Evolutionary conservation across 2,888 invertebrate genomes (phyloP), one percentile per base, ranked within the genome.

Genomic region (Eupeodes luniger): DNA sequence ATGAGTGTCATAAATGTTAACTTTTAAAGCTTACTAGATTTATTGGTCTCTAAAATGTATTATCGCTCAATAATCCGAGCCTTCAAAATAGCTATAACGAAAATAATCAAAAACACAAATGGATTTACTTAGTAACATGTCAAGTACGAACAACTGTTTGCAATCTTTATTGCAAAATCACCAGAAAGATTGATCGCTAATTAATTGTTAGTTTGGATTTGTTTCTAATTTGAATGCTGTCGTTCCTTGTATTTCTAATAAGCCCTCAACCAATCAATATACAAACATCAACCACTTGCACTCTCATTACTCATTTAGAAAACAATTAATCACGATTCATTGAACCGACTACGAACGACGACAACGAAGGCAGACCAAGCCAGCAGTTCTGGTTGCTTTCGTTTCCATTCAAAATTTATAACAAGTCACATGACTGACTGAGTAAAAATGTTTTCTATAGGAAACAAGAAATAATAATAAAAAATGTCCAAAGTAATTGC

Each of bases 211-310:
- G 11, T 36, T 27, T 34, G 27, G 27, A 27, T 27, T 57, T 12
- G 11, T 34, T 49, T 59, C 7, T 36, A 59, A 59, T 49, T 19
- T 19, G 3, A 59, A 0, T 14, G 2, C 1, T 57, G 6, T 11
- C 12, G 47, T 9, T 19, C 5, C 12, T 27, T 11, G 11, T 57
- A 57, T 10, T 19, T 19, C 14, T 59, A 57, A 59, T 59, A 40
- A 64, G 44, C 2, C 2, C 64, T 49, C 14, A 47, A 47, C 7
- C 19, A 9, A 53, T 34, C 34, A 69, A 61, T 51, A 49, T 44
- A 44, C 44, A 51, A 34, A 27, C 27, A 57, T 79, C 7, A 79
- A 70, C 44, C 27, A 74, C 74, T 74, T 80, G 66, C 80, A 74
- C 74, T 55, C 19, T 51, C 57, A 49, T 59, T 51, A 19, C 4